A percentile compares a stretch with the other conserved stretches of the same genome.
phyloP scores from a whole-genome alignment of 2,113 vertebrate genomes.

The Pipra filicauda region DNA sequence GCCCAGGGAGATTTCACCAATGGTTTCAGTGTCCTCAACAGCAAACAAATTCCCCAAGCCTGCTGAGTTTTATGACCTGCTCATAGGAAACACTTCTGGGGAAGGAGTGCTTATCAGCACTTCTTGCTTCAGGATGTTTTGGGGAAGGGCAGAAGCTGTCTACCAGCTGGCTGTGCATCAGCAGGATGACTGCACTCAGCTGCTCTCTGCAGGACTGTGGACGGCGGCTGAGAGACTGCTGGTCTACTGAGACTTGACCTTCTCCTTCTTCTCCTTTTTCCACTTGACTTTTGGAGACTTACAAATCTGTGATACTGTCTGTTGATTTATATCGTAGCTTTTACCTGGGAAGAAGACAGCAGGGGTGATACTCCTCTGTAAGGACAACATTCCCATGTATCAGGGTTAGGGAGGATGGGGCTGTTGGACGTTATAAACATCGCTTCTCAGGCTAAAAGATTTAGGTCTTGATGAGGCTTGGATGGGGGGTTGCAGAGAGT shows the following conservation, averaged over 20 bases:
- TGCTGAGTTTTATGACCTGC: not conserved
- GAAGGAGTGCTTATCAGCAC: not conserved
- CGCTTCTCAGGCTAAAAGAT: not conserved
- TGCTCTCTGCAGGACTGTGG: not conserved
- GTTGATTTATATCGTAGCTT: fast-evolving
- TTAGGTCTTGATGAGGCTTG: not conserved
- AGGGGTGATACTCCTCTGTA: not conserved
- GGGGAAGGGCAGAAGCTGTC: not conserved
- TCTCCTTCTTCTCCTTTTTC: not conserved
- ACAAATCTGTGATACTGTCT: not conserved
- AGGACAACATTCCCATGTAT: not conserved
- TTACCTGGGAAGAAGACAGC: not conserved
- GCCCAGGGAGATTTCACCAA: not conserved
- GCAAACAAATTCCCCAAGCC: not conserved
- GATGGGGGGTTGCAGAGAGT: not conserved
- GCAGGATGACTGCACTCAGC: not conserved
- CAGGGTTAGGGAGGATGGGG: not conserved
- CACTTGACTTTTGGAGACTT: not conserved
- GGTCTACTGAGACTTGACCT: not conserved
- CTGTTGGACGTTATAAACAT: not conserved
- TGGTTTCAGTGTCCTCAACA: not conserved
- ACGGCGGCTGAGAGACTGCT: not conserved
- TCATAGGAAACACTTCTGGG: not conserved
- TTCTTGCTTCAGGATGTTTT: not conserved
- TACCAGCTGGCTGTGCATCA: not conserved